These are phyloP conservation scores for Agrochola litura DNA, from an alignment of 2,888 invertebrate species.

Conservation along the genomic window DNA sequence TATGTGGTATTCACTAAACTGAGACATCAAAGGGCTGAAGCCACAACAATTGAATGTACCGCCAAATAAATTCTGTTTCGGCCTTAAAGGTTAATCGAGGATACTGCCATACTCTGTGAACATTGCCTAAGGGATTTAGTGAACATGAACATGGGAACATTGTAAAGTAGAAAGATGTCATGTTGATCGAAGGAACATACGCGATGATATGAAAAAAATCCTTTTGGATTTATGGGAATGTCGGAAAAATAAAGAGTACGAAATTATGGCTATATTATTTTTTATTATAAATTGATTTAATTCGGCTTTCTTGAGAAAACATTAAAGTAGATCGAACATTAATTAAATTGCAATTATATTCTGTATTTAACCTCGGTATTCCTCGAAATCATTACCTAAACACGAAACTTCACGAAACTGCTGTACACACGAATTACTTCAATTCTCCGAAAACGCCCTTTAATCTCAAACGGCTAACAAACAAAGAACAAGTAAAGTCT, in stretches of 20 bases:
- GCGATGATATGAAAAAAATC: background rate
- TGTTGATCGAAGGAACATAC: background rate
- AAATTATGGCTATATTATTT: background rate
- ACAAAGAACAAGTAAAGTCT: constrained; percentile 44
- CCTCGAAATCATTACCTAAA: constrained; percentile 12
- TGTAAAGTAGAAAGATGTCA: background rate
- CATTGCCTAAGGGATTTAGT: constrained; percentile 18
- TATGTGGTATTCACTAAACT: constrained; percentile 43
- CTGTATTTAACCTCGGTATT: constrained; percentile 6
- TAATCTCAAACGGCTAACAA: constrained; percentile 42
- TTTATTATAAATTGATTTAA: background rate
- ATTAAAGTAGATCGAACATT: background rate
- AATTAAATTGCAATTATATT: background rate
- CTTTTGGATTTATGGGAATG: too few relatives aligned
- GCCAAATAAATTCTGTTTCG: constrained; percentile 38
- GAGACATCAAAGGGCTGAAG: constrained; percentile 54
- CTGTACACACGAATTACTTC: constrained; percentile 18
- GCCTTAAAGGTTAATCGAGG: constrained; percentile 31
- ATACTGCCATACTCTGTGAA: constrained; percentile 24
- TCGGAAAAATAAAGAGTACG: background rate
- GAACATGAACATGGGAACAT: constrained; percentile 24
- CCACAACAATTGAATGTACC: constrained; percentile 53
- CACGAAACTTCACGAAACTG: background rate
- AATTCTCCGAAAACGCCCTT: constrained; percentile 25
- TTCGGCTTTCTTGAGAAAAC: background rate